These are phyloP conservation scores for Saccopteryx leptura DNA, from an alignment of 2,113 vertebrate genomes.

Conservation along the genomic window DNA sequence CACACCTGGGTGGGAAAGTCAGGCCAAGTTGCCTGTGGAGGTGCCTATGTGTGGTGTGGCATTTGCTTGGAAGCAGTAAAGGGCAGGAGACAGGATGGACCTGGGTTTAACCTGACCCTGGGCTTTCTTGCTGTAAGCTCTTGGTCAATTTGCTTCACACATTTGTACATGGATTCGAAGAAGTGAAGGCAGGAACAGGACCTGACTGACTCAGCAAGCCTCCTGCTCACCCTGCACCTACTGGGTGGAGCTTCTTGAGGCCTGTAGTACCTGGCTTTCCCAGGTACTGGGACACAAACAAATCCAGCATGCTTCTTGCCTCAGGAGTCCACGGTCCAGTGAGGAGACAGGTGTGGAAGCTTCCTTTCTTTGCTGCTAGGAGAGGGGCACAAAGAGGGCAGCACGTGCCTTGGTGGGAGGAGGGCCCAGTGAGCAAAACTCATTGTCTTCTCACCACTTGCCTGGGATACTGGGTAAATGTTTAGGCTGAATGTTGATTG, in stretches of 20 bases:
- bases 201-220: too few species aligned
- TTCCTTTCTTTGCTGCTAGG: background rate
- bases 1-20: background rate
- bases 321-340: background rate
- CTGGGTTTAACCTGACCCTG: background rate
- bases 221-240: background rate
- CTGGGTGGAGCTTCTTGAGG: background rate
- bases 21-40: background rate
- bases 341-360: background rate
- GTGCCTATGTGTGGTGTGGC: background rate
- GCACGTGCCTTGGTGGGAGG: background rate
- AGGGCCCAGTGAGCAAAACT: background rate
- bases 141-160: background rate
- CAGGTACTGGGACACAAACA: background rate
- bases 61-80: background rate
- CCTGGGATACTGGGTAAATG: background rate
- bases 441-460: background rate
- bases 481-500: background rate
- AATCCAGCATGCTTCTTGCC: background rate
- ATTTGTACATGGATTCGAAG: background rate
- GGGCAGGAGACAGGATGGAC: background rate
- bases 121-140: background rate
- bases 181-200: background rate
- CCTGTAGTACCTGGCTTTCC: background rate
- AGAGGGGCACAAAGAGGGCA: background rate